Base-by-base conservation (phyloP, 1,140 invertebrate species). In the Chelonus insularis region DNA sequence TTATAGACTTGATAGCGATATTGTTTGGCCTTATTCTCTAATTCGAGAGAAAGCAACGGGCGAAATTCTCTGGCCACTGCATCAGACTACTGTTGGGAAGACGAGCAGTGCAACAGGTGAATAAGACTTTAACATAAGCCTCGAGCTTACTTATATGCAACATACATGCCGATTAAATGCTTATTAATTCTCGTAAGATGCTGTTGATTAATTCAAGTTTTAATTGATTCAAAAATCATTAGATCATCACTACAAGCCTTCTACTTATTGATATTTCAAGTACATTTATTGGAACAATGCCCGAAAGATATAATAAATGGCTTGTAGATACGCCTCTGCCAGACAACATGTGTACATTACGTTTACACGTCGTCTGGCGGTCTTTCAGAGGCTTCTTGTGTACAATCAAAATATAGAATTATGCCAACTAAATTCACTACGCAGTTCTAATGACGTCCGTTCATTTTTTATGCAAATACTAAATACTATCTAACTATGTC, bases 1-100 rank as follows among this genome's bases (percentile, higher is more conserved):
- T 2, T 90, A 88, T 67, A 81, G 85, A 62, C 73, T 84, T 7
- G 86, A 88, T 65, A 88, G 86, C 2, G 86, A 88, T 56, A 74
- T 90, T 20, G 72, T 82, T 0, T 85, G 86, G 72, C 83, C 83
- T n/a, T 85, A 84, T 39, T 67, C 73, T 0, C 60, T 57, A n/a
- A 61, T 84, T 7, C 65, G 62, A 25, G 72, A 82, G 50, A 34
- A 39, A 3, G 29, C 69, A 8, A 65, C 43, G 3, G 66, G 68
- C 4, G 58, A 68, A 2, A 32, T 69, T 2, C 64, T 81, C 0
- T 69, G 65, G 18, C 72, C 72, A 9, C 25, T 34, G n/a, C 18
- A 55, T 55, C 29, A 1, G 9, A 20, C 64, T 1, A 23, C 36
- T 5, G n/a, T 68, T 74, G 60, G 81, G 79, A 34, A 69, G 72